Evolutionary conservation across 2,797 vertebrate species (phyloP).

Genomic region (Microctenopoma stevenorrisi): DNA sequence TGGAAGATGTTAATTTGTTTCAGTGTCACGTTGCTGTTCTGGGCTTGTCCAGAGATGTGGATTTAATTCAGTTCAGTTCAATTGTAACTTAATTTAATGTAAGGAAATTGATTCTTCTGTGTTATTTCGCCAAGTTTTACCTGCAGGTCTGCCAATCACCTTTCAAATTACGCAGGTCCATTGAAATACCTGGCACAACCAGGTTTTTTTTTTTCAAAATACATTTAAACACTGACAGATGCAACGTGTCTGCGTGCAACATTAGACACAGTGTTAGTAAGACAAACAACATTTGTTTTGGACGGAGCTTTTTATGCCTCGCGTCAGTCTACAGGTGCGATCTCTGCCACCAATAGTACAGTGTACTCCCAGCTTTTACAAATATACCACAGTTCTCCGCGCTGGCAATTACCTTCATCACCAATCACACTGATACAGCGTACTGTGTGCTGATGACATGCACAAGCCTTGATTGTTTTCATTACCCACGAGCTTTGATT

Average conservation of each 20-base stretch:
- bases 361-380: constrained; percentile 29
- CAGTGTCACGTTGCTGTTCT: constrained; percentile 17
- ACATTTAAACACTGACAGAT: no score
- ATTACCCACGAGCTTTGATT: constrained; percentile 66
- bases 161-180: constrained; percentile 2
- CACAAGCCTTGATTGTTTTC: constrained; percentile 66
- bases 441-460: constrained; percentile 69
- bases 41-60: constrained; percentile 52
- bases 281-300: no score
- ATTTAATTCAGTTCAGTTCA: constrained; percentile 37
- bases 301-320: neutral
- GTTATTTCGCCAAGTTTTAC: neutral
- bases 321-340: constrained; percentile 25
- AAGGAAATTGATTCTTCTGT: constrained; percentile 20
- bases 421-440: constrained; percentile 65
- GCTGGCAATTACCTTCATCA: constrained; percentile 69
- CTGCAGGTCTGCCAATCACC: constrained; percentile 4
- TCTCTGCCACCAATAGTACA: constrained; percentile 7
- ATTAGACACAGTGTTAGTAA: no score
- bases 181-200: no score
- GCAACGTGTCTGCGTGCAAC: no score
- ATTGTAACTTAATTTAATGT: constrained; percentile 64
- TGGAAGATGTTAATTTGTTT: constrained; percentile 61
- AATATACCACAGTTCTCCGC: constrained; percentile 29
- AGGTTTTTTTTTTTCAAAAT: no score